These are phyloP conservation scores for Mesorhabditis sp. DNA, from an alignment of 2,888 invertebrate species.

Conservation along the genomic window DNA sequence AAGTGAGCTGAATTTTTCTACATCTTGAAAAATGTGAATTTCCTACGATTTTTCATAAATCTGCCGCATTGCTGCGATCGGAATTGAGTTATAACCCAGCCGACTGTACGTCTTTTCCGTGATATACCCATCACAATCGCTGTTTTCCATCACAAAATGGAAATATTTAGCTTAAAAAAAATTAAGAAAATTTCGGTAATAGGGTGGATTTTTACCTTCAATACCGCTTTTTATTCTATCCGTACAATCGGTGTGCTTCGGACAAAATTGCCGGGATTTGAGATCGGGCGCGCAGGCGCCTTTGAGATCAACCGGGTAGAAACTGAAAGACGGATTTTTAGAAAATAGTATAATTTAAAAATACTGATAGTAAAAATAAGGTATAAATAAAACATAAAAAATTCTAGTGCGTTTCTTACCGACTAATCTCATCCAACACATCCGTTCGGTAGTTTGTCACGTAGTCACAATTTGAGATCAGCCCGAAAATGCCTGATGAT, in stretches of 20 bases:
- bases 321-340: background rate
- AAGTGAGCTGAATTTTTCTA: background rate
- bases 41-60: constrained; percentile 1
- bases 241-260: background rate
- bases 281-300: background rate
- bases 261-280: background rate
- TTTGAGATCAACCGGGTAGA: background rate
- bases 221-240: background rate
- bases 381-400: background rate
- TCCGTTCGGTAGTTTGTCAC: background rate
- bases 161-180: background rate
- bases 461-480: background rate
- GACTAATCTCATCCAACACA: background rate
- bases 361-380: background rate
- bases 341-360: too few species aligned
- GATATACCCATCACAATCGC: background rate
- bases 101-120: background rate
- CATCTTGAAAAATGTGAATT: background rate
- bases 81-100: background rate
- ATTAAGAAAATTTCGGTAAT: background rate
- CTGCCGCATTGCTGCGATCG: background rate
- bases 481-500: background rate
- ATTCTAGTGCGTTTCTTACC: background rate
- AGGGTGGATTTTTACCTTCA: background rate
- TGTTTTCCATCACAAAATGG: background rate